Percentiles rank a stretch among this genome's conserved stretches.
These are phyloP conservation scores for Cantharis lateralis DNA, from an alignment of 2,888 invertebrate genomes.

Conservation along the genomic window DNA sequence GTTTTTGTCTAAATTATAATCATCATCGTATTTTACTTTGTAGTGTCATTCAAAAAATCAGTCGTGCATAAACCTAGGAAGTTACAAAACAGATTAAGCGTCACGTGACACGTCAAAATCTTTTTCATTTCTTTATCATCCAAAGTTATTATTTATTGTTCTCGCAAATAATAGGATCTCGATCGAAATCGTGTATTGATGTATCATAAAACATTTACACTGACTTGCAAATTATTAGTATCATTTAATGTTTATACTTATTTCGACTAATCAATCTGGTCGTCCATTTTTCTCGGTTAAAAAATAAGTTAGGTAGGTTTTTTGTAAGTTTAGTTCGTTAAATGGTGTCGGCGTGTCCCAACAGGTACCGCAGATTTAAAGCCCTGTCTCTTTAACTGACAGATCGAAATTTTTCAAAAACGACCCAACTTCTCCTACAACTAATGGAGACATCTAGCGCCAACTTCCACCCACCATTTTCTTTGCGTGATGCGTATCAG, in stretches of 20 bases:
- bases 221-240: constrained; percentile 39
- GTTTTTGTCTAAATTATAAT: constrained; percentile 44
- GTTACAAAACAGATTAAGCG: constrained; percentile 34
- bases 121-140: constrained; percentile 46
- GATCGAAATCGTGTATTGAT: constrained; percentile 34
- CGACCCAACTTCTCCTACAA: constrained; percentile 27
- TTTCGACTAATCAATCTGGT: constrained; percentile 47
- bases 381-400: constrained; percentile 34
- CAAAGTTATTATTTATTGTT: constrained; percentile 50
- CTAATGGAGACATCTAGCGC: constrained; percentile 38
- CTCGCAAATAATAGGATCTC: constrained; percentile 40
- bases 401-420: constrained; percentile 37
- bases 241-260: constrained; percentile 32
- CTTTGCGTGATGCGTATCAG: constrained; percentile 28
- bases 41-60: constrained; percentile 49
- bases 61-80: constrained; percentile 48
- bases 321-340: constrained; percentile 18
- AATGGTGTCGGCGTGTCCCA: constrained; percentile 12
- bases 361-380: constrained; percentile 37
- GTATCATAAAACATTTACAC: constrained; percentile 35
- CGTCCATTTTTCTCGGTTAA: neutral
- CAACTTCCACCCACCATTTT: constrained; percentile 30
- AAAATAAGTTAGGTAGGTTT: neutral
- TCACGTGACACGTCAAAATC: constrained; percentile 42
- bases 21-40: constrained; percentile 43